phyloP scores from a whole-genome alignment of 2,797 vertebrate genomes.

The Halcyon smyrnensis region DNA sequence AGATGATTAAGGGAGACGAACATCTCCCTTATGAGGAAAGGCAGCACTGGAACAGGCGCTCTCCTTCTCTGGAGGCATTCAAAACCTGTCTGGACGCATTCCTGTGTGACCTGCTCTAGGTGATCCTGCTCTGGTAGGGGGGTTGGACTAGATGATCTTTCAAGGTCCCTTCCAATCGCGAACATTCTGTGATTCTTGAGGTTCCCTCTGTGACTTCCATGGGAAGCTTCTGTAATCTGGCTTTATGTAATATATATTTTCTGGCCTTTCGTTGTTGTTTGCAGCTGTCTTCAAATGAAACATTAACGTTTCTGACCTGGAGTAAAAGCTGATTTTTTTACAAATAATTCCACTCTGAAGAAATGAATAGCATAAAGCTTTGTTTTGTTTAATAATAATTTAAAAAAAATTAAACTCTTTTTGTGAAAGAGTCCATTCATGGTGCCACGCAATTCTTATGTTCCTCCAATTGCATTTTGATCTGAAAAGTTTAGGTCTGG shows the following conservation, averaged over 20 bases:
- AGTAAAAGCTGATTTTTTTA: background rate
- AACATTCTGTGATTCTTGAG: background rate
- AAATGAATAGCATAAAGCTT: background rate
- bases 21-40: no score
- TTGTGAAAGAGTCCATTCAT: background rate
- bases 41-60: no score
- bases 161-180: no score
- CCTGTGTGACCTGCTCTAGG: no score
- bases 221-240: background rate
- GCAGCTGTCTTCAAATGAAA: background rate
- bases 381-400: no score
- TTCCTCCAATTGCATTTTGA: background rate
- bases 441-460: background rate
- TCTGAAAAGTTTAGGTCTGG: background rate
- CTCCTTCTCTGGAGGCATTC: no score
- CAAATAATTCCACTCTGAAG: background rate
- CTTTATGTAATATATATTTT: background rate
- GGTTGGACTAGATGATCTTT: no score
- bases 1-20: no score
- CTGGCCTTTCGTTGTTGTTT: background rate
- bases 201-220: background rate
- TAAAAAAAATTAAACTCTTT: no score
- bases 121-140: no score
- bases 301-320: background rate
- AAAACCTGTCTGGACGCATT: no score